These are phyloP conservation scores for Leptogaster cylindrica DNA, from an alignment of 2,888 invertebrate genomes.

Conservation along the genomic window DNA sequence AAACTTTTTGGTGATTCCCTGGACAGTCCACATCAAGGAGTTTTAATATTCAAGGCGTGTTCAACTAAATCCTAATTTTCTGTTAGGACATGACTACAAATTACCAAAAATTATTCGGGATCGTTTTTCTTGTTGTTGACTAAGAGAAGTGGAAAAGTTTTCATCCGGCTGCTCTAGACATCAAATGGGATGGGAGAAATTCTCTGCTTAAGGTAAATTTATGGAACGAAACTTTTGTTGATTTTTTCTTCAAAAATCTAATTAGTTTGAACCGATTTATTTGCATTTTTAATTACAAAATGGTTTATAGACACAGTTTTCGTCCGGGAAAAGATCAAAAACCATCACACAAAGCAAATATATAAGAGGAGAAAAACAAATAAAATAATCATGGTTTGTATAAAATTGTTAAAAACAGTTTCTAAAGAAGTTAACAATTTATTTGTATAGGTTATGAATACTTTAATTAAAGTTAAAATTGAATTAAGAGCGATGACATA, in stretches of 20 bases:
- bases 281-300: constrained; percentile 20
- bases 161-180: not conserved
- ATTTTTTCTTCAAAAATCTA: constrained; percentile 20
- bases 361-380: too few relatives aligned
- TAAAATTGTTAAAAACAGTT: too few relatives aligned
- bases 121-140: not conserved
- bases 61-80: not conserved
- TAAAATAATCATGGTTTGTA: too few relatives aligned
- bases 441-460: too few relatives aligned
- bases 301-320: too few relatives aligned
- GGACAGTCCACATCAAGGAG: not conserved
- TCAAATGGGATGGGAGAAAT: not conserved
- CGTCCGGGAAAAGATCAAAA: too few relatives aligned
- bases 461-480: too few relatives aligned
- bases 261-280: not conserved
- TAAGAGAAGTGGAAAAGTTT: not conserved
- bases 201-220: too few relatives aligned
- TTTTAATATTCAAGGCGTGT: not conserved
- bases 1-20: not conserved
- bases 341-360: too few relatives aligned
- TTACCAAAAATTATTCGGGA: not conserved
- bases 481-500: too few relatives aligned
- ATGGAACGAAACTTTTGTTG: constrained; percentile 3
- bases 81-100: not conserved
- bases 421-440: too few relatives aligned